Evolutionary conservation across 2,113 vertebrate genomes (phyloP).

Genomic region (Lasiurus cinereus): DNA sequence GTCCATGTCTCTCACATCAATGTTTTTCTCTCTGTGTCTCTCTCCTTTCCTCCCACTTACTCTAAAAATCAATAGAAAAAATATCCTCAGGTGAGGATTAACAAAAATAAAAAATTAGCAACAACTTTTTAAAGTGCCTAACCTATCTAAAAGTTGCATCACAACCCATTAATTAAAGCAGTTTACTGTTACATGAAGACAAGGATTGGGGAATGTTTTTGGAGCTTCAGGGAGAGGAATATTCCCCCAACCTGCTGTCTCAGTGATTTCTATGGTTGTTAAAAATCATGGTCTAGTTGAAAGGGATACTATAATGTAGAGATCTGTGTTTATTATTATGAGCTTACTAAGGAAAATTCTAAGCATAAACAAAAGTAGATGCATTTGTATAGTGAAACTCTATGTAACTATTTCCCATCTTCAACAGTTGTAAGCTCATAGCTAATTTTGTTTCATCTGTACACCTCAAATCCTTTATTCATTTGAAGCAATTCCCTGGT

Average conservation of each 20-base stretch:
- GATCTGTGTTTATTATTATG: slow-evolving; percentile 1
- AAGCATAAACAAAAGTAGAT: slow-evolving; percentile 1
- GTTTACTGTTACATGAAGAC: not conserved
- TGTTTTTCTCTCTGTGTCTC: too few species aligned
- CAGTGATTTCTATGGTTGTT: not conserved
- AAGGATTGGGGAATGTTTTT: not conserved
- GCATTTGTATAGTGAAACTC: not conserved
- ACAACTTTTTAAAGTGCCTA: not conserved
- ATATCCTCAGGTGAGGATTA: too few species aligned
- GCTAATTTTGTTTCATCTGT: not conserved
- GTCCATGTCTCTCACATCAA: too few species aligned
- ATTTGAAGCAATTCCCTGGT: slow-evolving; percentile 33
- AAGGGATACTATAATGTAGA: not conserved
- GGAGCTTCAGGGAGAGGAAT: not conserved
- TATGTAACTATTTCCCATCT: not conserved
- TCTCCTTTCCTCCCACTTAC: too few species aligned
- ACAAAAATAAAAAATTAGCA: not conserved
- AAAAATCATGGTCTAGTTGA: not conserved
- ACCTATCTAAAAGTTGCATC: not conserved
- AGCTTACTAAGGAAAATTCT: slow-evolving; percentile 4
- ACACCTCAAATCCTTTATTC: not conserved
- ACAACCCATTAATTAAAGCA: not conserved
- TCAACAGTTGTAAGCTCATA: slow-evolving; percentile 21
- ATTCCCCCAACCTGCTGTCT: not conserved
- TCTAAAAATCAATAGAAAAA: too few species aligned